These are phyloP conservation scores for Listrodromus nycthemerus DNA, from an alignment of 2,888 invertebrate genomes.

Conservation along the genomic window DNA sequence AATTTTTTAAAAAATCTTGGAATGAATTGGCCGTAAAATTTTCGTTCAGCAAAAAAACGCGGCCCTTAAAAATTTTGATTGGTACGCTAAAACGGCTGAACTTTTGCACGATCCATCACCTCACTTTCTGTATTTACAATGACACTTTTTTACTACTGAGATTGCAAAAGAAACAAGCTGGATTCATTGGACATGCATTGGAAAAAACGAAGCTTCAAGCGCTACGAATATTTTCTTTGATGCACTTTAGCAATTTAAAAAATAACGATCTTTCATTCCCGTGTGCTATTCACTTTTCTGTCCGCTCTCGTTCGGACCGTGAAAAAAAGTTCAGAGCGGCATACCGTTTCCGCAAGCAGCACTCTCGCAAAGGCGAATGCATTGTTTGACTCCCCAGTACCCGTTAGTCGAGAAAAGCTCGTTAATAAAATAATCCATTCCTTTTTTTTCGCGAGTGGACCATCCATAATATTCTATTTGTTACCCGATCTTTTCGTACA, in stretches of 20 bases:
- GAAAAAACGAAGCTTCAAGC: not conserved
- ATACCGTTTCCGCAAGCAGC: not conserved
- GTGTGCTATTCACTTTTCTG: not conserved
- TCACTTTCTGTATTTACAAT: not conserved
- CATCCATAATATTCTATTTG: slow-evolving; percentile 41
- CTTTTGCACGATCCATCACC: too few relatives aligned
- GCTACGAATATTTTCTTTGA: not conserved
- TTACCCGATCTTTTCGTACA: slow-evolving; percentile 31
- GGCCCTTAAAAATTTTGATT: too few relatives aligned
- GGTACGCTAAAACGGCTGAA: too few relatives aligned
- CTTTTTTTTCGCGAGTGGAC: not conserved
- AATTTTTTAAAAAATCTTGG: too few relatives aligned
- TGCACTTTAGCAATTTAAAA: not conserved
- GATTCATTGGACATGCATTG: not conserved
- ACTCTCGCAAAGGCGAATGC: slow-evolving; percentile 26
- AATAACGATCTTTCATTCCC: not conserved
- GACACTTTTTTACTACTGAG: not conserved
- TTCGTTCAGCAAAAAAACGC: too few relatives aligned
- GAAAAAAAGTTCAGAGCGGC: slow-evolving; percentile 11
- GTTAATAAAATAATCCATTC: slow-evolving; percentile 9
- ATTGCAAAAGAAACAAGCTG: not conserved
- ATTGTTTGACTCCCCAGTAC: slow-evolving; percentile 2
- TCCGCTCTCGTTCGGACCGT: not conserved
- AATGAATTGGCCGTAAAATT: too few relatives aligned
- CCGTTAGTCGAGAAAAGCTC: slow-evolving; percentile 8